Base-by-base conservation (phyloP, 1,140 invertebrate species). In the Episyrphus balteatus region DNA sequence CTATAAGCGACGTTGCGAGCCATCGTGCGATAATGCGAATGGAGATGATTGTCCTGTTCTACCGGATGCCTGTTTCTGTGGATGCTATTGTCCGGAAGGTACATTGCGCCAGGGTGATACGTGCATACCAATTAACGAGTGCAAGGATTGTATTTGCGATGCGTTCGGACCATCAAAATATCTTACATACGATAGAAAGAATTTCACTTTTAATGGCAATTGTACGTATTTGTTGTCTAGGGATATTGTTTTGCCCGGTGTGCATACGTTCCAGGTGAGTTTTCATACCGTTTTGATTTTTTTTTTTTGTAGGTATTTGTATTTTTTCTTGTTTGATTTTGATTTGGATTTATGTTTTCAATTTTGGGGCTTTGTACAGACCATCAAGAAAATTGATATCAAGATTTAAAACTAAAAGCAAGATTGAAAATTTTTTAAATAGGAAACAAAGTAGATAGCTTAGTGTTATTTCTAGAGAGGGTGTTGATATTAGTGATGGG, bases 21-120 rank as follows among this genome's bases (percentile, higher is more conserved):
- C 77, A 3, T 78, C 76, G 1, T 91, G 88, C 56, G 73, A 78
- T 41, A 78, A 76, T 46, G 52, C 84, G 31, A 70, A 73, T 33
- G 66, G 75, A 31, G 65, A 71, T 8, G 70, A 79, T 44, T 88
- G 85, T 56, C 77, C 82, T 0, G 52, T 69, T 18, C 70, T 79
- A 36, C 70, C 76, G 1, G 76, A 79, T 11, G 71, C 77, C 12
- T 90, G 87, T 61, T 84, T 86, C 61, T 75, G 84, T 1, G 88
- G 87, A 32, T 91, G 87, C 65, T 90, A 86, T 65, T 90, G 87
- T 58, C 85, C 86, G 1, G 78, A 83, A 38, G 86, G 86, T 39
- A 75, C 75, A 17, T 80, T 90, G 0, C 71, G 83, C 1, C 77
- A 81, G 55, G 81, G 75, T 8, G 75, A 84, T 8, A 62, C 69